Evolutionary conservation across 1,140 invertebrate genomes (phyloP).

Genomic region (Drosophila arawakana): DNA sequence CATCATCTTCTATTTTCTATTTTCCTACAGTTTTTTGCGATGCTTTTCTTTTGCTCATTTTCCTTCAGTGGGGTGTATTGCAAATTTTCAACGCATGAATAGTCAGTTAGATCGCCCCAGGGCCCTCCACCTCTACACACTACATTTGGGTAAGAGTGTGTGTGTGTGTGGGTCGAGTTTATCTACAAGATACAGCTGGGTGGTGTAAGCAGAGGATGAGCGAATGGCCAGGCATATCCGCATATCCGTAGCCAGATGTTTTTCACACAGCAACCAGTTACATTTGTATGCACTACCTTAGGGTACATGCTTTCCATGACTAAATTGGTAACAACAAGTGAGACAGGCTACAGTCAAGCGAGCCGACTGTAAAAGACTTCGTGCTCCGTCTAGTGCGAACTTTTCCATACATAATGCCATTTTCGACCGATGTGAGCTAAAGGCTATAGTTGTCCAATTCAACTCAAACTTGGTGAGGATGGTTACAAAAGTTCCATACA

Average conservation of each 20-base stretch:
- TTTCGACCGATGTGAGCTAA: no score
- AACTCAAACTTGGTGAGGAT: no score
- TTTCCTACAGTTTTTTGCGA: constrained; percentile 6
- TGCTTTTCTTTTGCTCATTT: constrained; percentile 11
- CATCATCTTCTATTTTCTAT: constrained; percentile 49
- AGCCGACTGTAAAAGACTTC: no score
- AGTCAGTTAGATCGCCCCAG: constrained; percentile 67
- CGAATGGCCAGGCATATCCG: background rate
- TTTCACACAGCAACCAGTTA: constrained; percentile 46
- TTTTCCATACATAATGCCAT: no score
- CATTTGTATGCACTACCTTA: constrained; percentile 5
- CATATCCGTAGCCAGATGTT: constrained; percentile 77
- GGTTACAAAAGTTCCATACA: no score
- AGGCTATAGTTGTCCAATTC: no score
- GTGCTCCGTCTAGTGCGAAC: no score
- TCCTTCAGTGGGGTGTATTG: constrained; percentile 51
- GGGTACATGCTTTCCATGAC: background rate
- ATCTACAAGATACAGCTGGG: constrained; percentile 66
- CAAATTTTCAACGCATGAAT: constrained; percentile 79
- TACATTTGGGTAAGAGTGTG: background rate
- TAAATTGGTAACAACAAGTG: no score
- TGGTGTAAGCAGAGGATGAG: constrained; percentile 11
- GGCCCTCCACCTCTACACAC: constrained; percentile 6
- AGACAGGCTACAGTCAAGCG: no score
- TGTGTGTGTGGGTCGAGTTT: constrained; percentile 49